These are phyloP conservation scores for Pelochelys cantorii DNA, from an alignment of 2,797 vertebrate species.

Conservation along the genomic window DNA sequence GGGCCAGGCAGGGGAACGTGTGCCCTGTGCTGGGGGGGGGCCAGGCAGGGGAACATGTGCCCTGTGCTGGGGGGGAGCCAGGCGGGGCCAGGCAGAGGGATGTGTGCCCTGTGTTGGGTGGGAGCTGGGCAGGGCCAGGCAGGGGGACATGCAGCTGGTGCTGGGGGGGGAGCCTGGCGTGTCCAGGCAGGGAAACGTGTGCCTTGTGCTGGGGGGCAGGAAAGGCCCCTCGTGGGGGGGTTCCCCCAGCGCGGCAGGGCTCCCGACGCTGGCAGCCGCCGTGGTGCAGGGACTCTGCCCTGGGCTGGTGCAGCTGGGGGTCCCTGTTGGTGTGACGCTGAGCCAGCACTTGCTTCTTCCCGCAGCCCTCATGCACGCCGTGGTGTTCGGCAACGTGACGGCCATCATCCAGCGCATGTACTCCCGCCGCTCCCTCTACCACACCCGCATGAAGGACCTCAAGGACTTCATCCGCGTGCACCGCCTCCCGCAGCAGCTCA, in stretches of 20 bases:
- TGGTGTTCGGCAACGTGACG: constrained; percentile 96
- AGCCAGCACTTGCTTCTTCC: rapidly evolving
- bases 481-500: constrained; percentile 92
- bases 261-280: neutral
- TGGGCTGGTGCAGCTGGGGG: rapidly evolving
- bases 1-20: neutral
- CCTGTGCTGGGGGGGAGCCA: neutral
- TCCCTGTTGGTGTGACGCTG: rapidly evolving
- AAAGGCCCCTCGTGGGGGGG: rapidly evolving
- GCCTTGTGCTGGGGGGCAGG: neutral
- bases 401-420: constrained; percentile 99
- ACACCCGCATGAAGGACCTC: constrained; percentile 95
- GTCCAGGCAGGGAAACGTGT: neutral
- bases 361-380: constrained; percentile 95
- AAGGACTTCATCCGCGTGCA: constrained; percentile 96
- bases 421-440: constrained; percentile 94
- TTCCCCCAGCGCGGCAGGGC: neutral
- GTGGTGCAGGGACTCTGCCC: too few relatives aligned
- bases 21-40: neutral
- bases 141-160: neutral
- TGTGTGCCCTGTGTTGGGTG: neutral
- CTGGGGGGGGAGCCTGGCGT: neutral
- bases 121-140: neutral
- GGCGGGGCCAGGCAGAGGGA: neutral
- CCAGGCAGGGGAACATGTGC: neutral